These are phyloP conservation scores for Furnarius figulus DNA, from an alignment of 2,113 vertebrate genomes.

Conservation along the genomic window DNA sequence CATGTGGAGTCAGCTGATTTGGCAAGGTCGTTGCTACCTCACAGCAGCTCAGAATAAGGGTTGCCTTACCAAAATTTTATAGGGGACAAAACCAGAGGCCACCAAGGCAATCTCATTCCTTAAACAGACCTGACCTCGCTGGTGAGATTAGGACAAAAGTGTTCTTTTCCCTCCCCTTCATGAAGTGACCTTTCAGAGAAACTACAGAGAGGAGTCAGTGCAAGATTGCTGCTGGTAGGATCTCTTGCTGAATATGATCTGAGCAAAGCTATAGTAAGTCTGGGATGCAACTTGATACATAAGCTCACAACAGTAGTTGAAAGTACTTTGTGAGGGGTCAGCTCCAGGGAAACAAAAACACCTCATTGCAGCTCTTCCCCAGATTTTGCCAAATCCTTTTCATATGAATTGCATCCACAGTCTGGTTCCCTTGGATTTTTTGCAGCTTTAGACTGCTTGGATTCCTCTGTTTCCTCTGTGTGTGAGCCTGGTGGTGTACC, in stretches of 20 bases:
- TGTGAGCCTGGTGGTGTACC: background rate
- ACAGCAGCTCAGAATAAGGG: background rate
- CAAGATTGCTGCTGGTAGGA: background rate
- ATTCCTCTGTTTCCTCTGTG: background rate
- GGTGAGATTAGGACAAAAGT: background rate
- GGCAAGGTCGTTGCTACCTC: background rate
- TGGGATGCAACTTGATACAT: fast-evolving
- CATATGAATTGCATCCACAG: background rate
- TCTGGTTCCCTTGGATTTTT: background rate
- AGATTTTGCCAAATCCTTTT: background rate
- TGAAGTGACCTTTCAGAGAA: background rate
- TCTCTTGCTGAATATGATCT: background rate
- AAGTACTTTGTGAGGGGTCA: background rate
- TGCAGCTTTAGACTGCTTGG: background rate
- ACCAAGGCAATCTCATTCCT: background rate
- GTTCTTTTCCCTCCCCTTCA: background rate
- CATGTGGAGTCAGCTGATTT: background rate
- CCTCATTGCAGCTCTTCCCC: background rate
- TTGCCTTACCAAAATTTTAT: background rate
- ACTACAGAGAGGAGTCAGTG: background rate
- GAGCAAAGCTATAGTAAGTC: background rate
- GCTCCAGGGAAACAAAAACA: background rate
- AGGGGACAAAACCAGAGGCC: background rate
- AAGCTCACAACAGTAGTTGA: background rate
- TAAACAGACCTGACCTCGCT: fast-evolving